Evolutionary conservation across 2,797 vertebrate species (phyloP).

Genomic region (Paramormyrops hopkinsi): DNA sequence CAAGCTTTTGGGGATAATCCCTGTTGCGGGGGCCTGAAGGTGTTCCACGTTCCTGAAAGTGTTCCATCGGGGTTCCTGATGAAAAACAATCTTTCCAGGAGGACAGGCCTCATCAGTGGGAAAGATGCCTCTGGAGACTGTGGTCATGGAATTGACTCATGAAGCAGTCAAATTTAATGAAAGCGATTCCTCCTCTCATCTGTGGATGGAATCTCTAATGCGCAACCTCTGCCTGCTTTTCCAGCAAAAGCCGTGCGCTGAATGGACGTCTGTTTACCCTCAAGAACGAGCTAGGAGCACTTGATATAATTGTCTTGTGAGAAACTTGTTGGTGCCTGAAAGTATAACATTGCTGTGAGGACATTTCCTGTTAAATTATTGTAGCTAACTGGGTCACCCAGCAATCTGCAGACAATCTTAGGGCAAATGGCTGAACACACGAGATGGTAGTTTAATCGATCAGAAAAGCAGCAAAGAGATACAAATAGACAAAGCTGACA

Average conservation of each 20-base stretch:
- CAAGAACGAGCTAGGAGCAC: not conserved
- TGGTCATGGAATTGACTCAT: conserved; percentile 1
- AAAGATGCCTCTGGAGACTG: not conserved
- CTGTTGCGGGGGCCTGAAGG: not conserved
- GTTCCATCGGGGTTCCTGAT: not conserved
- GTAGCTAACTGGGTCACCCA: not conserved
- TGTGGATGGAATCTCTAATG: not conserved
- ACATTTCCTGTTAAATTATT: not conserved
- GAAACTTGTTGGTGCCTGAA: not conserved
- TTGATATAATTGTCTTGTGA: not conserved
- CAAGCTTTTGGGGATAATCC: not conserved
- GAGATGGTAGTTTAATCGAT: not conserved
- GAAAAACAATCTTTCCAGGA: not conserved
- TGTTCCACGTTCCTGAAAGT: not conserved
- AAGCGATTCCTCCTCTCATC: not conserved
- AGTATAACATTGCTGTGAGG: not conserved
- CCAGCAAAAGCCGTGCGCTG: not conserved
- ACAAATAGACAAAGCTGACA: not conserved
- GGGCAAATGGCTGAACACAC: not conserved
- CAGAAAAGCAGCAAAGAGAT: not conserved
- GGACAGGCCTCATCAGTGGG: not conserved
- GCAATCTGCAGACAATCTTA: not conserved
- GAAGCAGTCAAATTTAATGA: not conserved
- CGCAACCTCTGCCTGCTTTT: not conserved
- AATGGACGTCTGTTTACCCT: not conserved